A percentile compares a stretch with the other conserved stretches of the same genome.
Conservation (phyloP, 2,797 vertebrate genomes). For the Holocentrus rufus region DNA sequence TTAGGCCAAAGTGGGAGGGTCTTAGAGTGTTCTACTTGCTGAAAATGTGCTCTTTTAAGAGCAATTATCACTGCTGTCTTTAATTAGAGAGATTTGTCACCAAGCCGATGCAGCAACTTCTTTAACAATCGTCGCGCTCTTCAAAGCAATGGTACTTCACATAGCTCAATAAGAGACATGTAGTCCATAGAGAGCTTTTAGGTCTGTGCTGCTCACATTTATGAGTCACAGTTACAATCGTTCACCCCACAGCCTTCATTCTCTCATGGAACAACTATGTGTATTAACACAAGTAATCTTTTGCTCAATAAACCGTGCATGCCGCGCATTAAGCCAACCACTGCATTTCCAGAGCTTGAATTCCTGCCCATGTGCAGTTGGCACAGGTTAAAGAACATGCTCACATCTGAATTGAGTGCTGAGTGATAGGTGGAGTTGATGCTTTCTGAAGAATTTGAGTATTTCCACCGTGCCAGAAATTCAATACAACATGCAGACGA, state of each 20-base stretch:
- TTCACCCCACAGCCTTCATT: constrained; percentile 31
- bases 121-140: constrained; percentile 51
- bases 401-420: constrained; percentile 4
- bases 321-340: constrained; percentile 11
- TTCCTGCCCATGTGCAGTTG: neutral
- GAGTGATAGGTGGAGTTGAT: constrained; percentile 17
- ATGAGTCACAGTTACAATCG: constrained; percentile 47
- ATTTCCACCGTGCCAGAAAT: constrained; percentile 8
- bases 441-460: neutral
- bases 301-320: neutral
- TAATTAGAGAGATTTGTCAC: constrained; percentile 57
- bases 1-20: constrained; percentile 20
- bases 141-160: constrained; percentile 71
- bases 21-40: constrained; percentile 31
- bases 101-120: constrained; percentile 57
- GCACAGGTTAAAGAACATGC: constrained; percentile 9
- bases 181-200: constrained; percentile 52
- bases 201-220: constrained; percentile 39
- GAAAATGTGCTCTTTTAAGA: constrained; percentile 52
- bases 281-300: constrained; percentile 6
- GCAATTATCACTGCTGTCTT: constrained; percentile 56
- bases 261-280: constrained; percentile 22
- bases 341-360: neutral
- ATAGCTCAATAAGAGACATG: constrained; percentile 38
- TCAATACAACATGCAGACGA: constrained; percentile 26